phyloP scores from a whole-genome alignment of 2,113 vertebrate genomes.

The Brachionichthys hirsutus region DNA sequence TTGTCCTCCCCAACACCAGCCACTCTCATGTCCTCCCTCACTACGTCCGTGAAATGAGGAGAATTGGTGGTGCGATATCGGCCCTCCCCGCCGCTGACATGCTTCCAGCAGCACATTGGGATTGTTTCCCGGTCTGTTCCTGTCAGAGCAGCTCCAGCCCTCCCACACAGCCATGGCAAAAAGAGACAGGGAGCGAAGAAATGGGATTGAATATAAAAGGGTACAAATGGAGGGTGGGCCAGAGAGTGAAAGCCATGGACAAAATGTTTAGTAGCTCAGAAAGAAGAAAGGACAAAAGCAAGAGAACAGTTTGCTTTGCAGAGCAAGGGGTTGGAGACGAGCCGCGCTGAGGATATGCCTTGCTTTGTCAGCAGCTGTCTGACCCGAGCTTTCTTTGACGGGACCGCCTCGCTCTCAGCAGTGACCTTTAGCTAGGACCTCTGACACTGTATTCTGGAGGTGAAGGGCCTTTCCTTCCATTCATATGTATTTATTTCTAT shows the following conservation, averaged over 20 bases:
- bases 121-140: constrained; percentile 11
- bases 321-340: constrained; percentile 17
- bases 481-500: too few species aligned
- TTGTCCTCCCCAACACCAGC: too few species aligned
- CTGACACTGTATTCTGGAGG: neutral
- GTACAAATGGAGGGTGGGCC: neutral
- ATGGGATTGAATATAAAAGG: neutral
- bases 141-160: constrained; percentile 26
- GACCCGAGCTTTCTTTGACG: constrained; percentile 36
- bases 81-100: constrained; percentile 15
- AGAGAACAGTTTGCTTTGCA: constrained; percentile 15
- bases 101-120: constrained; percentile 22
- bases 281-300: neutral
- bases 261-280: constrained; percentile 9
- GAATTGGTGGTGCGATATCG: neutral
- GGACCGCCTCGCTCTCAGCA: constrained; percentile 24
- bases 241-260: constrained; percentile 2
- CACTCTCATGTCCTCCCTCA: too few species aligned
- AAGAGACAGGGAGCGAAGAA: neutral
- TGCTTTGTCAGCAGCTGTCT: constrained; percentile 46
- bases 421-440: constrained; percentile 40
- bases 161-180: neutral
- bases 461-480: neutral
- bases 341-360: constrained; percentile 12
- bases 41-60: constrained; percentile 10